Evolutionary conservation across 2,797 vertebrate genomes (phyloP).

Genomic region (Peromyscus eremicus): DNA sequence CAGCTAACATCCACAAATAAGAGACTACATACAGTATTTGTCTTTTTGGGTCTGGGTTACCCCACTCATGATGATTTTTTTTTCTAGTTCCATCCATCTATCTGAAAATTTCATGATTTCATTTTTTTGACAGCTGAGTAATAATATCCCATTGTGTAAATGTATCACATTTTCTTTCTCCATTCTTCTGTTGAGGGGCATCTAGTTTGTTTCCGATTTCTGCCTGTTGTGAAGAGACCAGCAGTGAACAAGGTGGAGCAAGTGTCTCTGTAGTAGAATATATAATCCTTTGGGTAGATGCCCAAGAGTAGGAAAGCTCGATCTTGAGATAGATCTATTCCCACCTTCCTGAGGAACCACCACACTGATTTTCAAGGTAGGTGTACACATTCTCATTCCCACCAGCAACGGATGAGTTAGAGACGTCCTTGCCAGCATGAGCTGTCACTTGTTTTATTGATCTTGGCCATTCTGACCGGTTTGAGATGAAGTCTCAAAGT

Average conservation of each 20-base stretch:
- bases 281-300: background rate
- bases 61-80: background rate
- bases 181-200: background rate
- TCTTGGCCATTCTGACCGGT: background rate
- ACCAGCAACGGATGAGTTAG: background rate
- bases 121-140: background rate
- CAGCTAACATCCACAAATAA: background rate
- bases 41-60: background rate
- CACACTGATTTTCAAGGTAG: background rate
- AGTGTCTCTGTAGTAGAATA: background rate
- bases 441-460: background rate
- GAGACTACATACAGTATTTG: background rate
- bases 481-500: background rate
- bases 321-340: background rate
- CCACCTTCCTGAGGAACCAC: background rate
- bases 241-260: background rate
- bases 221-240: background rate
- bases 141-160: background rate
- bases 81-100: background rate
- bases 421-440: background rate
- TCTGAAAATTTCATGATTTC: background rate
- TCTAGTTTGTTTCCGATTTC: background rate
- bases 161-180: background rate
- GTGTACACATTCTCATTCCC: background rate
- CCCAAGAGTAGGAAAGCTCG: background rate